These are phyloP conservation scores for Dryadula phaetusa DNA, from an alignment of 2,888 invertebrate genomes.

Conservation along the genomic window DNA sequence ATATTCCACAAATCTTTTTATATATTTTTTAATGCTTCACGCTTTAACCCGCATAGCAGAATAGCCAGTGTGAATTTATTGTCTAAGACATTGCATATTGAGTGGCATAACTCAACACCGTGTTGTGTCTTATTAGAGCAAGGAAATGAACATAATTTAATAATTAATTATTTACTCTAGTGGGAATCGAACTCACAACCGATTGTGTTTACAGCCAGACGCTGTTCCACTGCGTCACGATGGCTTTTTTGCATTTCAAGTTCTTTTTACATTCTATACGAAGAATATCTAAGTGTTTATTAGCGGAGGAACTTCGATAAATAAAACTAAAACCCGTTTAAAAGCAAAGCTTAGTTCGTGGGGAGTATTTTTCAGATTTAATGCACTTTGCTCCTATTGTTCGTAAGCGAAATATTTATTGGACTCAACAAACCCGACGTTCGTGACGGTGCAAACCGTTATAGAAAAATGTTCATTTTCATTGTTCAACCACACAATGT, in stretches of 20 bases:
- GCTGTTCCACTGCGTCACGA: too few species aligned
- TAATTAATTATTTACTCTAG: too few species aligned
- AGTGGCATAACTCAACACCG: too few species aligned
- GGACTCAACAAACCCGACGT: constrained; percentile 20
- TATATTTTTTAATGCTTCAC: too few species aligned
- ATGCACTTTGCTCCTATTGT: constrained; percentile 20
- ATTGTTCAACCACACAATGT: constrained; percentile 29
- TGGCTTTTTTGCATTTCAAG: too few species aligned
- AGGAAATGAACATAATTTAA: too few species aligned
- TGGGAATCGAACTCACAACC: too few species aligned
- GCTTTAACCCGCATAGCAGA: too few species aligned
- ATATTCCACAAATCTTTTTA: constrained; percentile 1
- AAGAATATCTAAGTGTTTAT: not conserved
- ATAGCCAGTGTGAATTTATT: too few species aligned
- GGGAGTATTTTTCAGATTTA: constrained; percentile 16
- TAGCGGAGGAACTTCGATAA: not conserved
- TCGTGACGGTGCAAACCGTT: constrained; percentile 25
- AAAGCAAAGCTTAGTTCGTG: constrained; percentile 1
- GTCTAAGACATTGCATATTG: too few species aligned
- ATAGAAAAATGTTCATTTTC: constrained; percentile 21
- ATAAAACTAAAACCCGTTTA: not conserved
- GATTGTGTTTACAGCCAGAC: too few species aligned
- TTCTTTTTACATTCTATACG: constrained; percentile 2
- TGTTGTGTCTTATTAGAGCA: too few species aligned
- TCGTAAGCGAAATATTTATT: constrained; percentile 26